Evolutionary conservation across 2,113 vertebrate genomes (phyloP), one percentile per base, ranked within the genome.

Genomic region (Ploceus nigricollis): DNA sequence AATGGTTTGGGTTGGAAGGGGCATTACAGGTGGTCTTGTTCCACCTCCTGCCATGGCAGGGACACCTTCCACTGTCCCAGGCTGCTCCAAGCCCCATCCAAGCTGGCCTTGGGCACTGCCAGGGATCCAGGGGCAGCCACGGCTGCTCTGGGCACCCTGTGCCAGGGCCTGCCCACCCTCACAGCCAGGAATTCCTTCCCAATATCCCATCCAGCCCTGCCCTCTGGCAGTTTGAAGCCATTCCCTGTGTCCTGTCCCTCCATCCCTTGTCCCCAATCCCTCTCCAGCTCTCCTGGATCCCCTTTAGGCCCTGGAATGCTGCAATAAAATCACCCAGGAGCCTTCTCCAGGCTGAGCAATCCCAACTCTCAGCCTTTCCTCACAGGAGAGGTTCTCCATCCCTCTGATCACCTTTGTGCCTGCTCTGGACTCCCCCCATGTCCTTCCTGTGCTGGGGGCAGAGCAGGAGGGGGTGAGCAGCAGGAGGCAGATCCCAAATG

Each of bases 71-170:
- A 11, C 33, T 4, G 1, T 10, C 19, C 53, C 69, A 81, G 51
- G 44, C 0, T 19, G 51, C 33, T 65, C 50, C 48, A 2, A 48
- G 30, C 7, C 28, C 24, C 0, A 0, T 48, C 50, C 86, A 58
- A 2, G 22, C 77, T n/a, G 60, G 28, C 27, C 45, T 81, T 7
- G 87, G 60, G 0, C 60, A 51, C 25, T 58, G 0, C 19, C 60
- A 81, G 77, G 68, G 60, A 44, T 65, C 31, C 61, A 85, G 76
- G 15, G 25, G 13, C 73, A 78, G 28, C 54, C 73, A 8, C 54
- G 61, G 33, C 47, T 61, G 1, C 53, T 51, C 83, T 77, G 54
- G 72, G 31, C 54, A n/a, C 53, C 53, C 68, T 39, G 19, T 85
- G 35, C 50, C 48, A 61, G 28, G 8, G 10, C 5, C 18, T 53